Percentiles rank a stretch among this genome's conserved stretches.
Conservation (phyloP, 1,140 invertebrate genomes). For the Pachyrhynchus sulphureomaculatus region DNA sequence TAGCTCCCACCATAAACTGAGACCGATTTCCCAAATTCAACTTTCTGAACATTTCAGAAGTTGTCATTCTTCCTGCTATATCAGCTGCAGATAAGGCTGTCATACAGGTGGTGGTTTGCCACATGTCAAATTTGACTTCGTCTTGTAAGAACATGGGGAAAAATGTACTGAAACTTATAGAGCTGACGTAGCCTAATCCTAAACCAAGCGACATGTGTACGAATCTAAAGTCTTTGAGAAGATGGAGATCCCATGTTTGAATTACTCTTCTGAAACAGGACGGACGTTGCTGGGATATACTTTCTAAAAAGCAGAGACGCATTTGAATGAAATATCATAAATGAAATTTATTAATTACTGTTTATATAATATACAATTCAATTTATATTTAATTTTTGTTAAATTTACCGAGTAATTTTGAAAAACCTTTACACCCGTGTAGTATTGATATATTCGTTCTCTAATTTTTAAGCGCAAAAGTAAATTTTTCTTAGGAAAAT, state of each 20-base stretch:
- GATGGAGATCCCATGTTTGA: conserved; percentile 60
- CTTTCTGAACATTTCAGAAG: conserved; percentile 65
- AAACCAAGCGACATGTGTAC: conserved; percentile 66
- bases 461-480: too few relatives aligned
- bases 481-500: too few relatives aligned
- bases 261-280: conserved; percentile 49
- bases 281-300: conserved; percentile 10
- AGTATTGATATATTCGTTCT: too few relatives aligned
- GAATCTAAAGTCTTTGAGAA: conserved; percentile 61
- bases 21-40: conserved; percentile 59
- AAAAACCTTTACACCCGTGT: too few relatives aligned
- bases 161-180: conserved; percentile 69
- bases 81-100: conserved; percentile 64
- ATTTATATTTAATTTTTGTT: too few relatives aligned
- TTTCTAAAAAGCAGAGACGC: conserved; percentile 24
- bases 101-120: conserved; percentile 64
- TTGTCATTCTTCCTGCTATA: conserved; percentile 62
- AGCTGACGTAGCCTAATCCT: conserved; percentile 64
- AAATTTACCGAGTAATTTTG: too few relatives aligned
- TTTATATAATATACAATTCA: too few relatives aligned
- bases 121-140: conserved; percentile 55
- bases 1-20: conserved; percentile 56
- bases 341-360: neutral
- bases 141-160: conserved; percentile 66
- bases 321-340: too few relatives aligned